Conservation (phyloP, 2,888 invertebrate genomes). For the Melieria crassipennis region DNA sequence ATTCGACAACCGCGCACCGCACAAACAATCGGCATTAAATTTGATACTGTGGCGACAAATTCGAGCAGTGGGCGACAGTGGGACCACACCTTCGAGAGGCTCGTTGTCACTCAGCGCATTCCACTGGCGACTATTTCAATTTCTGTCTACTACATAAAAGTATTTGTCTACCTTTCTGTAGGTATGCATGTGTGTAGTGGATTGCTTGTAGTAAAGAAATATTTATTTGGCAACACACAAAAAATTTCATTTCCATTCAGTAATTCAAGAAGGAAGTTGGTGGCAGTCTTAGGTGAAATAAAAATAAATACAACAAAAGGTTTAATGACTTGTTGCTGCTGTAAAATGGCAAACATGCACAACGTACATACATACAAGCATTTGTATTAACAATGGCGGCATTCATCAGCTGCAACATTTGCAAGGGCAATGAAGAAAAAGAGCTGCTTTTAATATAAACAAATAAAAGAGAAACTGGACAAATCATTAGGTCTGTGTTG, state of each 20-base stretch:
- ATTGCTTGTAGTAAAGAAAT: not conserved
- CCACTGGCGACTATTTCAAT: too few relatives aligned
- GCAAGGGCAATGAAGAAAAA: too few relatives aligned
- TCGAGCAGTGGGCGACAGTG: not conserved
- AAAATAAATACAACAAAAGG: slow-evolving; percentile 14
- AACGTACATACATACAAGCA: too few relatives aligned
- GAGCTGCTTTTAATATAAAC: too few relatives aligned
- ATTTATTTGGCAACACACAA: slow-evolving; percentile 17
- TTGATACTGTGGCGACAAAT: not conserved
- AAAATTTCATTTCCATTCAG: slow-evolving; percentile 12
- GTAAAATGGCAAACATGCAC: too few relatives aligned
- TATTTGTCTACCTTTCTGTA: not conserved
- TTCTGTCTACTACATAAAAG: not conserved
- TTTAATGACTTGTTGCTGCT: slow-evolving; percentile 41
- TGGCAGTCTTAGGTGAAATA: too few relatives aligned
- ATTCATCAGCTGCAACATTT: too few relatives aligned
- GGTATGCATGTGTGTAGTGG: not conserved
- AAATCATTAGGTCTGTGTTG: too few relatives aligned
- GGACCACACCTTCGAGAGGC: not conserved
- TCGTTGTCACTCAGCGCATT: too few relatives aligned
- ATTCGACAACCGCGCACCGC: not conserved
- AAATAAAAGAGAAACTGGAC: too few relatives aligned
- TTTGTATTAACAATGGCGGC: too few relatives aligned
- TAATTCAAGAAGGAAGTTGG: slow-evolving; percentile 29
- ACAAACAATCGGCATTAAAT: slow-evolving; percentile 14